Base-by-base conservation (phyloP, 1,140 invertebrate genomes). In the Euborellia annulipes region DNA sequence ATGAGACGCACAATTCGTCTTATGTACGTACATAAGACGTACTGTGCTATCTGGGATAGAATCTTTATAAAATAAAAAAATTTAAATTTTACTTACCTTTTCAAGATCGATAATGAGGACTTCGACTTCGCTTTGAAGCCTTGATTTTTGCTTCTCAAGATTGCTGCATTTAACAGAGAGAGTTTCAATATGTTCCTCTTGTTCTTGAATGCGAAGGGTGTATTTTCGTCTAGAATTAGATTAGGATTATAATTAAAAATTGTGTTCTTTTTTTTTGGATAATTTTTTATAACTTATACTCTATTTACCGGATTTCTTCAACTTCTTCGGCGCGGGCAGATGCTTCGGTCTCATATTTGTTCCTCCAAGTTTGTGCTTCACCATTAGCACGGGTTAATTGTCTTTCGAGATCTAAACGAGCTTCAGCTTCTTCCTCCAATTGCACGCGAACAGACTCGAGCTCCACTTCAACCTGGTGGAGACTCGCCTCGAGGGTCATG, bases 51-150 rank as follows among this genome's bases (percentile, higher is more conserved):
- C 11, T 27, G 4, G 4, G 4, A 27, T 27, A 6, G 11, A 27
- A 27, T 27, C 11, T 27, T 27, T 27, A 27, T 27, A 6, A 27
- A 27, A 27, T 27, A 37, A 18, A 37, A 37, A 37, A 37, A n/a
- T n/a, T n/a, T n/a, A n/a, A 14, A 11, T 41, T 0, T 21, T 30
- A 48, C 17, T 53, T 55, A 76, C 74, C 73, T 94, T 96, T 70
- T 96, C 92, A 55, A 96, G 75, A 65, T 96, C 92, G 63, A 96
- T 93, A 66, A 96, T 95, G 55, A 95, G 73, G 13, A 96, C 83
- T 64, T 96, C 91, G 39, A 96, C 85, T 73, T 96, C 92, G 54
- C 85, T 90, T 68, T 94, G 86, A 36, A 96, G 75, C 41, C 91
- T 84, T 36, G 86, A 91, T 68, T 96, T 96, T 60, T 90, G 89